Percentiles rank a stretch among this genome's conserved stretches.
phyloP scores from a whole-genome alignment of 1,140 invertebrate genomes.

The Drosophila subpulchrella region DNA sequence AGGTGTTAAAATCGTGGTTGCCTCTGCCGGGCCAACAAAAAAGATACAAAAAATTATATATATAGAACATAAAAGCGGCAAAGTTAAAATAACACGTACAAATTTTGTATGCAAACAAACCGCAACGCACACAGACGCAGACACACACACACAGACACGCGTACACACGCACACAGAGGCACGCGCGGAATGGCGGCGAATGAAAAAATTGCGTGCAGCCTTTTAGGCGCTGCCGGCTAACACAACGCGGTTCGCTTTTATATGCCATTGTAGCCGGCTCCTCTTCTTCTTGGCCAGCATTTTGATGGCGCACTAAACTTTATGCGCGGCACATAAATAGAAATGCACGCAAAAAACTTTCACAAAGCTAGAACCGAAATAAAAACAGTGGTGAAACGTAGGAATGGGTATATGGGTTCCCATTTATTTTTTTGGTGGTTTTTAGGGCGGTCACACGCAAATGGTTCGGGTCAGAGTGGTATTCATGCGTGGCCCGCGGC shows the following conservation, averaged over 20 bases:
- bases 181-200: constrained; percentile 57
- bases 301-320: constrained; percentile 77
- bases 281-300: constrained; percentile 31
- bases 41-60: constrained; percentile 55
- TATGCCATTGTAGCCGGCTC: constrained; percentile 35
- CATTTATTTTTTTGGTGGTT: neutral
- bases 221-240: constrained; percentile 65
- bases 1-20: constrained; percentile 59
- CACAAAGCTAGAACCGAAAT: constrained; percentile 39
- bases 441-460: constrained; percentile 33
- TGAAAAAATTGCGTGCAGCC: constrained; percentile 77
- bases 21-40: constrained; percentile 38
- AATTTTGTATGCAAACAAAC: constrained; percentile 75
- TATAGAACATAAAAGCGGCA: constrained; percentile 56
- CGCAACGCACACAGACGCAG: constrained; percentile 33
- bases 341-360: constrained; percentile 70
- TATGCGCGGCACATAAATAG: constrained; percentile 76
- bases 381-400: constrained; percentile 18
- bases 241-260: constrained; percentile 43
- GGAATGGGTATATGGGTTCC: neutral
- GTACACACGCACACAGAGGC: constrained; percentile 8
- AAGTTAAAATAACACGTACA: constrained; percentile 73
- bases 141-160: constrained; percentile 10
- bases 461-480: constrained; percentile 19
- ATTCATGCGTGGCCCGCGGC: constrained; percentile 42